phyloP scores from a whole-genome alignment of 2,113 vertebrate genomes.

The Anguilla japonica region DNA sequence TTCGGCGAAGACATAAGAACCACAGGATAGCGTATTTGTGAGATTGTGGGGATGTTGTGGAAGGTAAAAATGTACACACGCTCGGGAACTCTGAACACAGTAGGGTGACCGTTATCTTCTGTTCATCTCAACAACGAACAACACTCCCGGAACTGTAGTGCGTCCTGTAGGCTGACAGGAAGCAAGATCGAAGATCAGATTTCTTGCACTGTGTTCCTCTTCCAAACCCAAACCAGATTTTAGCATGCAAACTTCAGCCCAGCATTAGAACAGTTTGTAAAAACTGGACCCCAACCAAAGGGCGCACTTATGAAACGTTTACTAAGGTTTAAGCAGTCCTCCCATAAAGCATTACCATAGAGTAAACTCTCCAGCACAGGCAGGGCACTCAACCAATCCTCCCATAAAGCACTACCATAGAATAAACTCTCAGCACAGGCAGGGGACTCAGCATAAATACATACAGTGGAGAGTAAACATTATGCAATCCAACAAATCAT shows the following conservation, averaged over 20 bases:
- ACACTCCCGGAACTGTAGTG: neutral
- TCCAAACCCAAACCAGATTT: constrained; percentile 25
- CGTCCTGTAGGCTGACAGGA: neutral
- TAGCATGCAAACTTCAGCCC: constrained; percentile 13
- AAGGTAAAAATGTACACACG: neutral
- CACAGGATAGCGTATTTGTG: neutral
- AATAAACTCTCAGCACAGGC: neutral
- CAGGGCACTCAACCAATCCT: neutral
- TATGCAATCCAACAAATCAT: neutral
- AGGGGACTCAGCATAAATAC: neutral
- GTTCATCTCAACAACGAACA: neutral
- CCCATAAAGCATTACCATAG: constrained; percentile 7
- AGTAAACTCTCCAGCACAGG: neutral
- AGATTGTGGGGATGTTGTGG: neutral
- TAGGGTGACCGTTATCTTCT: neutral
- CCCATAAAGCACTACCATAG: constrained; percentile 4
- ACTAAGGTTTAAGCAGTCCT: constrained; percentile 12
- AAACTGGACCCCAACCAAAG: constrained; percentile 24
- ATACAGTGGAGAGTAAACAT: neutral
- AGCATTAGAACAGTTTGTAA: neutral
- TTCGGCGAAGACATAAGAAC: neutral
- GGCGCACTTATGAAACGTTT: constrained; percentile 13
- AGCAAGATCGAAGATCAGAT: constrained; percentile 22
- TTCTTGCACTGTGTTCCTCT: neutral
- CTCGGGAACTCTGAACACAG: neutral